These are phyloP conservation scores for Centropus unirufus DNA, from an alignment of 2,113 vertebrate species.

Conservation along the genomic window DNA sequence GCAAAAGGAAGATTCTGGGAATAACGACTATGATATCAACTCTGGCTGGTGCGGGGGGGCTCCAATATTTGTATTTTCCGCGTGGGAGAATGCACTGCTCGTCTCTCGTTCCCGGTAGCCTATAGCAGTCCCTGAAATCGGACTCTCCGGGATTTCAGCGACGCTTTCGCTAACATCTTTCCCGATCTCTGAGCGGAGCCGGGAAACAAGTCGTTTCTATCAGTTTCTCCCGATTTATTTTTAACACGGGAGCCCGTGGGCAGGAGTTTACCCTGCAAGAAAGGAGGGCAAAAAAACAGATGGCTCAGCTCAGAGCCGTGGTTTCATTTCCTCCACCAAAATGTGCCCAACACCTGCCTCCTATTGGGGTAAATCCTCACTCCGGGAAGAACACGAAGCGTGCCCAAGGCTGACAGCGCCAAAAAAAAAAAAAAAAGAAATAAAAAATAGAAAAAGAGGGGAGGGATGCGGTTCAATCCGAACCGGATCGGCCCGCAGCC, in stretches of 20 bases:
- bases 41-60: not conserved
- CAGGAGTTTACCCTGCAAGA: not conserved
- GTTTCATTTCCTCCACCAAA: not conserved
- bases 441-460: fast-evolving
- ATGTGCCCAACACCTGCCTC: not conserved
- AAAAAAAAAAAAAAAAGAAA: not conserved
- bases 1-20: not conserved
- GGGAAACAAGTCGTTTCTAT: not conserved
- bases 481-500: not conserved
- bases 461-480: fast-evolving
- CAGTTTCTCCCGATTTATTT: not conserved
- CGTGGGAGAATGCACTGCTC: not conserved
- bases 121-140: not conserved
- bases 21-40: not conserved
- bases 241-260: not conserved
- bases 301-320: not conserved
- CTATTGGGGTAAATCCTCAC: not conserved
- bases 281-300: not conserved
- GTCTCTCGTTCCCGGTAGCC: not conserved
- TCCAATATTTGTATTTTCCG: not conserved
- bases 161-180: not conserved
- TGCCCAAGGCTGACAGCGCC: not conserved
- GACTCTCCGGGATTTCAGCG: not conserved
- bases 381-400: not conserved
- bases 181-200: not conserved